Base-by-base conservation (phyloP, 2,888 invertebrate species). In the Ferdinandea cuprea region DNA sequence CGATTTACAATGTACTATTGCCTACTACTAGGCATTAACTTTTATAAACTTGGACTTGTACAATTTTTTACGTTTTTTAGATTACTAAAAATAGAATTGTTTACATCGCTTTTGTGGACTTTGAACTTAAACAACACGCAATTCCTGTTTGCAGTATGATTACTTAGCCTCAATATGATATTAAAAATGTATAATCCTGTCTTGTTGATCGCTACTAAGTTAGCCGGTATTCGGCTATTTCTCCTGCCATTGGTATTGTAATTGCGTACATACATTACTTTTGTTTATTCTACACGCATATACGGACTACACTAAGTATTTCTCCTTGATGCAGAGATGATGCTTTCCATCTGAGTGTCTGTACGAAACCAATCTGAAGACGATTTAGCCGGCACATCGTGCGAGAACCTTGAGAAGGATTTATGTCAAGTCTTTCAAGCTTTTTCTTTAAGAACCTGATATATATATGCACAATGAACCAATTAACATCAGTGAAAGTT, bases 91-190 rank as follows among this genome's bases (percentile, higher is more conserved):
- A n/a, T n/a, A n/a, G n/a, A n/a, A n/a, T n/a, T n/a, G n/a, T n/a
- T n/a, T 61, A 61, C 19, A 28, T 21, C 32, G 28, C 3, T 17
- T 5, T 3, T 54, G n/a, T 59, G 50, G 58, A 74, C 66, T 74
- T 66, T 66, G 66, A 21, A 59, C 66, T 30, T 50, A 66, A 74
- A 74, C 66, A 74, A 65, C 65, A 44, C 32, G 48, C 21, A 35
- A 42, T 63, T 56, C 35, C 37, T 46, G 42, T 59, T 58, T 37
- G 9, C 8, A 52, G 40, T 37, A 44, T 17, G 52, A 37, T 61
- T 44, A 37, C 52, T 37, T 17, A 42, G 30, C 17, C 52, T 25
- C 44, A 52, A n/a, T 35, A 54, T 15, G n/a, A 35, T 37, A 15
- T 54, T 30, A 37, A 56, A 3, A 42, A 32, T 17, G 25, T 25